A percentile compares a stretch with the other conserved stretches of the same genome.
Conservation (phyloP, 2,113 vertebrate genomes). For the Elephas maximus region DNA sequence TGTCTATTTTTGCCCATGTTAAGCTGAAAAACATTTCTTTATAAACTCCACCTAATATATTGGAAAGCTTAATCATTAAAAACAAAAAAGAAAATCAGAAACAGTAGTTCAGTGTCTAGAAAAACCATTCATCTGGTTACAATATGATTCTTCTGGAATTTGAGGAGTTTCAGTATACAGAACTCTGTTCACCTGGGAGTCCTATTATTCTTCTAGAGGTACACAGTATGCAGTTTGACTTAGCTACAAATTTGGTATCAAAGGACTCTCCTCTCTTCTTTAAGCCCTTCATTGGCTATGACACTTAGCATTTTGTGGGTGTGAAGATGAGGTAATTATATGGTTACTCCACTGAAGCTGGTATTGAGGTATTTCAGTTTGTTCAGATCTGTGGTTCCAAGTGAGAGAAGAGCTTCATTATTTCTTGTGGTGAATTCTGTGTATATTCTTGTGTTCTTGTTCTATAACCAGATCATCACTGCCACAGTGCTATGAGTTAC, state of each 20-base stretch:
- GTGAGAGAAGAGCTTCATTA: background rate
- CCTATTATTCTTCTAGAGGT: background rate
- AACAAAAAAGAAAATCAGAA: background rate
- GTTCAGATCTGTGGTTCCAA: background rate
- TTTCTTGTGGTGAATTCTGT: background rate
- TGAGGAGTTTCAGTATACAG: background rate
- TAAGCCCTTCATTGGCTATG: background rate
- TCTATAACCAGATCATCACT: background rate
- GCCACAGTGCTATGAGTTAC: too few relatives aligned
- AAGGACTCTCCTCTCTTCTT: background rate
- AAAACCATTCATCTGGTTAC: background rate
- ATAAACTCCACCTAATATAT: background rate
- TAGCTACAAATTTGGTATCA: too few relatives aligned
- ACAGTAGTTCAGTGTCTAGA: background rate
- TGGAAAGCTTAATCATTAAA: slow-evolving; percentile 20
- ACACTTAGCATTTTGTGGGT: background rate
- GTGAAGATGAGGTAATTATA: background rate
- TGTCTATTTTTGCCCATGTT: background rate
- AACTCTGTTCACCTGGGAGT: background rate
- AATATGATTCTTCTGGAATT: background rate
- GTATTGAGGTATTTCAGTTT: background rate
- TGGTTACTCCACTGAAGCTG: background rate
- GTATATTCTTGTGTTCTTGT: background rate
- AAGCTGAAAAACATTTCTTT: background rate
- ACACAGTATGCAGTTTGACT: background rate